Percentiles rank a stretch among this genome's conserved stretches.
phyloP scores from a whole-genome alignment of 2,113 vertebrate species.

The Ivindomyrus marchei region DNA sequence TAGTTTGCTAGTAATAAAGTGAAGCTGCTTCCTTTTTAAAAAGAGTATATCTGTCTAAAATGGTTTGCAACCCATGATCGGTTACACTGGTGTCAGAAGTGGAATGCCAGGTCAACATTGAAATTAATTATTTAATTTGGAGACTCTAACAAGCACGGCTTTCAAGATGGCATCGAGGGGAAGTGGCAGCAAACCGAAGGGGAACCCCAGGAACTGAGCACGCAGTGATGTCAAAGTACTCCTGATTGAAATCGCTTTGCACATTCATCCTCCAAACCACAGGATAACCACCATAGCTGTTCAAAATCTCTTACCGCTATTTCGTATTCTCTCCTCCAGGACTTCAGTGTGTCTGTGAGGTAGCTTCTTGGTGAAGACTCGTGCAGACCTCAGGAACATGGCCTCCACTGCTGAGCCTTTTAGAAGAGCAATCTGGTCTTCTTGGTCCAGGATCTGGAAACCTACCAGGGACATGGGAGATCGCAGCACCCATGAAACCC shows the following conservation, averaged over 20 bases:
- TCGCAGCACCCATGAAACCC: constrained; percentile 13
- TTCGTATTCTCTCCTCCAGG: constrained; percentile 86
- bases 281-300: neutral
- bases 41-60: too few relatives aligned
- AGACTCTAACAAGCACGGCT: neutral
- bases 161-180: neutral
- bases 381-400: constrained; percentile 94
- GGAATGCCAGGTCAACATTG: neutral
- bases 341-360: constrained; percentile 75
- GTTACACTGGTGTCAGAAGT: too few relatives aligned
- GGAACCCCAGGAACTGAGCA: neutral
- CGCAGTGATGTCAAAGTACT: neutral
- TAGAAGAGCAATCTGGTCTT: constrained; percentile 94
- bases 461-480: constrained; percentile 54
- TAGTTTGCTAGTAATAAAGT: too few relatives aligned
- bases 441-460: constrained; percentile 87
- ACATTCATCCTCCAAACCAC: neutral
- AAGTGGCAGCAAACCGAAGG: neutral
- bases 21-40: too few relatives aligned
- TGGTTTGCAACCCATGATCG: too few relatives aligned
- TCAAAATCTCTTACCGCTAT: constrained; percentile 74
- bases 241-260: neutral
- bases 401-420: constrained; percentile 97
- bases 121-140: neutral
- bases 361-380: constrained; percentile 83